phyloP scores from a whole-genome alignment of 2,113 vertebrate species.

The human region DNA sequence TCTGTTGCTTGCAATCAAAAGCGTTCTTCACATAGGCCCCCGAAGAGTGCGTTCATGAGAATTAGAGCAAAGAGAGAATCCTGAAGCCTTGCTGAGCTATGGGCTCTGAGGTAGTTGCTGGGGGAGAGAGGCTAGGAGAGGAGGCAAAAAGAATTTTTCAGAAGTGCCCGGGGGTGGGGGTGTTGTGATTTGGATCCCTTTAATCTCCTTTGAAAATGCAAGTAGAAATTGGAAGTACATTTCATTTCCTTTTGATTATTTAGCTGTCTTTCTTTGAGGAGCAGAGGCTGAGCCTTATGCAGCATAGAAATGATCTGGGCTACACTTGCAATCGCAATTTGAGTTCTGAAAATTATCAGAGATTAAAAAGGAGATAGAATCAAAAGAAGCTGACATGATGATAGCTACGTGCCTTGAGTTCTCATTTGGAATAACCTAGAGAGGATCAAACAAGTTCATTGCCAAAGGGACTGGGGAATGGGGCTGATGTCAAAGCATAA shows the following conservation, averaged over 20 bases:
- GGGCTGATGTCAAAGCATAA: neutral
- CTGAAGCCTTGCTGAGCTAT: fast-evolving
- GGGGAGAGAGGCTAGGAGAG: fast-evolving
- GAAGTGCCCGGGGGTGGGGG: neutral
- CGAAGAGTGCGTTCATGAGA: neutral
- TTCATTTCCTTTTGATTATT: neutral
- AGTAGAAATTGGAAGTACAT: neutral
- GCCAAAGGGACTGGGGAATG: neutral
- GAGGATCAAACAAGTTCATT: neutral
- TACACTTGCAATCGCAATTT: neutral
- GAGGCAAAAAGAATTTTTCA: neutral
- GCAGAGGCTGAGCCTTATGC: neutral
- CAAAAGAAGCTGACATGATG: fast-evolving
- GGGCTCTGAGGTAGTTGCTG: too few species aligned
- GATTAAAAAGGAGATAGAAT: neutral
- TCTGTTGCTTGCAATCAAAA: neutral
- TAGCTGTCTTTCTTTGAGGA: neutral
- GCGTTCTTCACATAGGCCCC: neutral
- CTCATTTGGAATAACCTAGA: neutral
- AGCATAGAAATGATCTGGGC: neutral
- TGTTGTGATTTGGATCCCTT: neutral
- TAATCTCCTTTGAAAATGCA: neutral
- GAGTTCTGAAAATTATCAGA: neutral
- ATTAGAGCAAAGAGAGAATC: too few species aligned
- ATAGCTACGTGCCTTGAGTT: neutral